phyloP scores from a whole-genome alignment of 2,113 vertebrate species.

The Felis catus region F.catus_Fca126_mat1.0 CM031427.1:3500501-3501000 shows the following conservation, averaged over 20 bases:
- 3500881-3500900: no score
- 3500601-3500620: conserved; percentile 53
- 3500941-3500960: neutral
- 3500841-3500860: neutral
- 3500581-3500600: conserved; percentile 59
- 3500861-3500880: accelerated
- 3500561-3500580: conserved; percentile 47
- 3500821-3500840: neutral
- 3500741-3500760: neutral
- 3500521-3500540: neutral
- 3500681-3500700: neutral
- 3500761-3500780: neutral
- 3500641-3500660: neutral
- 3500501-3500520: neutral
- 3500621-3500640: neutral
- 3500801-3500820: neutral
- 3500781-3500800: neutral
- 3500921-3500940: neutral
- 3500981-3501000: neutral
- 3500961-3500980: accelerated
- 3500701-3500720: neutral
- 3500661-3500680: neutral
- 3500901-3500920: neutral
- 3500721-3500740: neutral
- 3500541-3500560: neutral